These are phyloP conservation scores for Radopholus similis DNA, from an alignment of 1,140 invertebrate species.

Conservation along the genomic window DNA sequence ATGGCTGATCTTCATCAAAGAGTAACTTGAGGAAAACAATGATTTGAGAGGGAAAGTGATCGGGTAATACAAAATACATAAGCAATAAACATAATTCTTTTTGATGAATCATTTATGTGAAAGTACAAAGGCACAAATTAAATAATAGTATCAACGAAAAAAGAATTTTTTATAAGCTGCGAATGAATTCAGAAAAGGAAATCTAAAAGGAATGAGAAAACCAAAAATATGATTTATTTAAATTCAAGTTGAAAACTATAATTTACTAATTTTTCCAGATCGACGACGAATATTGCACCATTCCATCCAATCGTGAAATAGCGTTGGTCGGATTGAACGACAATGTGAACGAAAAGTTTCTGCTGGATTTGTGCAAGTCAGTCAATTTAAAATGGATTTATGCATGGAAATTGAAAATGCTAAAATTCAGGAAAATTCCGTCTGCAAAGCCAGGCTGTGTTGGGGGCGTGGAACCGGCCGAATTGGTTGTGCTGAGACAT, in stretches of 20 bases:
- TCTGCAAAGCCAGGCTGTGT: background rate
- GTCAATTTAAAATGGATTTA: background rate
- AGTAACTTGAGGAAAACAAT: too few species aligned
- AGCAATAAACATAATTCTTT: too few species aligned
- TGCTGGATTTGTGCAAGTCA: conserved; percentile 18
- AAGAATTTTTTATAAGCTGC: background rate
- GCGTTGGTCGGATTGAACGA: conserved; percentile 21
- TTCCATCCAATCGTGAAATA: conserved; percentile 15
- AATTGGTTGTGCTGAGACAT: background rate
- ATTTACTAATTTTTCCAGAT: conserved; percentile 14
- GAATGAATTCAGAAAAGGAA: background rate
- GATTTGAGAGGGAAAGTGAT: too few species aligned
- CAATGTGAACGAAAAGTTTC: conserved; percentile 27
- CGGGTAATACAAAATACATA: too few species aligned
- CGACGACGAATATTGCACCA: conserved; percentile 20
- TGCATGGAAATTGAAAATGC: too few species aligned
- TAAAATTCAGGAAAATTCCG: background rate
- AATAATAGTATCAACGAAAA: background rate
- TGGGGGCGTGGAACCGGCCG: background rate
- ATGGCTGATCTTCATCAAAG: too few species aligned
- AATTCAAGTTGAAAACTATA: background rate
- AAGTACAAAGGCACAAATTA: background rate
- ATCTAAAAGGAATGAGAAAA: background rate
- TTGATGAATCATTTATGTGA: background rate
- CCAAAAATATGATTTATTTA: background rate